These are phyloP conservation scores for Magallana gigas DNA, from an alignment of 1,140 invertebrate genomes.

Conservation along the genomic window DNA sequence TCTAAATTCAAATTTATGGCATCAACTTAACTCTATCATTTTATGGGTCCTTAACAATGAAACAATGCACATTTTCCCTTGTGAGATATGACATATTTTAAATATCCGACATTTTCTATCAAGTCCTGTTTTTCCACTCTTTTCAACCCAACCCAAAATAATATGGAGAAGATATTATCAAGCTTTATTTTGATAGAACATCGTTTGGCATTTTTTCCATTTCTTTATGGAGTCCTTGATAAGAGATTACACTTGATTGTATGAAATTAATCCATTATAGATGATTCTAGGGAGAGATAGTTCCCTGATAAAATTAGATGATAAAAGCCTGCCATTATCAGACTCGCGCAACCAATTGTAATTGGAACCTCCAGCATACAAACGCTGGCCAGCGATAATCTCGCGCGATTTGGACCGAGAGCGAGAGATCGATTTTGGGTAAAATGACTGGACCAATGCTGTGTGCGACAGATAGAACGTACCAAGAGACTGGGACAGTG, in stretches of 20 bases:
- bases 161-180: slow-evolving; percentile 57
- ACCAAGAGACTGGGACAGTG: slow-evolving; percentile 58
- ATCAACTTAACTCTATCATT: slow-evolving; percentile 47
- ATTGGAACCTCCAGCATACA: slow-evolving; percentile 64
- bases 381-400: slow-evolving; percentile 63
- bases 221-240: slow-evolving; percentile 68
- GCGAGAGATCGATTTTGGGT: slow-evolving; percentile 64
- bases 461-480: slow-evolving; percentile 67
- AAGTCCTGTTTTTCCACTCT: slow-evolving; percentile 38
- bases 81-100: slow-evolving; percentile 28
- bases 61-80: slow-evolving; percentile 9
- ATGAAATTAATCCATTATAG: slow-evolving; percentile 71
- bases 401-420: slow-evolving; percentile 63
- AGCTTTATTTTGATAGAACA: slow-evolving; percentile 58
- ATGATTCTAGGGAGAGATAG: slow-evolving; percentile 58
- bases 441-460: slow-evolving; percentile 52
- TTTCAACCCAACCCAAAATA: slow-evolving; percentile 58
- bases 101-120: slow-evolving; percentile 39
- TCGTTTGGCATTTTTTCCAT: slow-evolving; percentile 65
- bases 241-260: slow-evolving; percentile 63
- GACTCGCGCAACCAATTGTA: slow-evolving; percentile 64
- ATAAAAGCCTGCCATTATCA: slow-evolving; percentile 60
- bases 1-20: slow-evolving; percentile 41
- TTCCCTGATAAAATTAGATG: slow-evolving; percentile 60
- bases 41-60: slow-evolving; percentile 38